phyloP scores from a whole-genome alignment of 2,888 invertebrate species.

The Thalpophila matura region DNA sequence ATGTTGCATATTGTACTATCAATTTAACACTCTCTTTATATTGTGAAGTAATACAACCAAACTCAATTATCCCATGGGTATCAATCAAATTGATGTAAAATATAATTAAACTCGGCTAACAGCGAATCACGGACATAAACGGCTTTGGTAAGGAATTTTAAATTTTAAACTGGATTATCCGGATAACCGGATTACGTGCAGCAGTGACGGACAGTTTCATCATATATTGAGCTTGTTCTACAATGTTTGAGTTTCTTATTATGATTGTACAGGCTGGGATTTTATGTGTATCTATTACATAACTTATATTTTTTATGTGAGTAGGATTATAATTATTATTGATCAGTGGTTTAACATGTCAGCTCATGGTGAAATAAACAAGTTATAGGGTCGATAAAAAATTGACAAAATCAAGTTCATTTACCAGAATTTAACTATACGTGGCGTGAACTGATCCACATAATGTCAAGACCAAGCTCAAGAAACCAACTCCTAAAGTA shows the following conservation, averaged over 20 bases:
- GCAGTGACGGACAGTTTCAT: conserved; percentile 58
- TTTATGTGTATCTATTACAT: neutral
- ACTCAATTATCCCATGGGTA: conserved; percentile 18
- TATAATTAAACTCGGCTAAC: conserved; percentile 60
- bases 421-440: too few relatives aligned
- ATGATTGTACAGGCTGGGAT: neutral
- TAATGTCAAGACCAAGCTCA: neutral
- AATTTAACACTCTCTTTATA: neutral
- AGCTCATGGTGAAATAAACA: too few relatives aligned
- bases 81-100: conserved; percentile 54
- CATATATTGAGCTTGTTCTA: conserved; percentile 34
- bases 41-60: conserved; percentile 5
- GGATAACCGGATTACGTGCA: conserved; percentile 61
- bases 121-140: conserved; percentile 59
- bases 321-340: neutral
- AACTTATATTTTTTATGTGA: neutral
- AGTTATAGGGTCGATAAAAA: too few relatives aligned
- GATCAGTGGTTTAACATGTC: too few relatives aligned
- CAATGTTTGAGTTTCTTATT: conserved; percentile 47
- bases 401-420: too few relatives aligned
- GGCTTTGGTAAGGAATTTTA: conserved; percentile 69
- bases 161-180: conserved; percentile 72
- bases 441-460: too few relatives aligned
- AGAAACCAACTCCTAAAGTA: neutral
- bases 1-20: neutral